phyloP scores from a whole-genome alignment of 2,888 invertebrate species.

The Dendrolimus houi region DNA sequence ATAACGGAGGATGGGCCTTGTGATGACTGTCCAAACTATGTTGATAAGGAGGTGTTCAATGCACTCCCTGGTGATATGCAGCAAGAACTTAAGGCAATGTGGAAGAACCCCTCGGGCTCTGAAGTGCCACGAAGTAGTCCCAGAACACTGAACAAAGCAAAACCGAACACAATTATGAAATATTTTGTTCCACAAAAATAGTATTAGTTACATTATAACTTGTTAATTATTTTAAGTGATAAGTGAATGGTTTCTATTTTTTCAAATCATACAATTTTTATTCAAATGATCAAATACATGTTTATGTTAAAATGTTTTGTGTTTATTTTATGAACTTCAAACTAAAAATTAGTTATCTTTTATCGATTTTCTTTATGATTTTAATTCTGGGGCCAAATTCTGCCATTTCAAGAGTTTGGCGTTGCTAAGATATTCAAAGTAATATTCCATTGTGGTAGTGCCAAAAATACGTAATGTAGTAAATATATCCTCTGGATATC shows the following conservation, averaged over 20 bases:
- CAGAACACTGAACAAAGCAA: slow-evolving; percentile 71
- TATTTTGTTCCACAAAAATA: slow-evolving; percentile 82
- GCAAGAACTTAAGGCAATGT: slow-evolving; percentile 82
- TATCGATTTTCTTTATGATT: too few species aligned
- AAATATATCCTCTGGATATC: too few species aligned
- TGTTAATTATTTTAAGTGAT: slow-evolving; percentile 70
- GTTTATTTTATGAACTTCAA: slow-evolving; percentile 26
- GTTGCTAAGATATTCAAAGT: too few species aligned
- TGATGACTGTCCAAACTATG: slow-evolving; percentile 79
- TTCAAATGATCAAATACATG: slow-evolving; percentile 75
- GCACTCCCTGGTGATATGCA: slow-evolving; percentile 84
- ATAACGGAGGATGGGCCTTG: slow-evolving; percentile 49
- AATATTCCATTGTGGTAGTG: too few species aligned
- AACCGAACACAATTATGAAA: slow-evolving; percentile 79
- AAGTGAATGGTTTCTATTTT: slow-evolving; percentile 77
- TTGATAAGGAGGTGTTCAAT: slow-evolving; percentile 81
- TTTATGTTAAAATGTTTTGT: slow-evolving; percentile 55
- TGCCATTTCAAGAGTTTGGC: too few species aligned
- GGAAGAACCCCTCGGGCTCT: slow-evolving; percentile 72
- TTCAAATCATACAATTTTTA: slow-evolving; percentile 75
- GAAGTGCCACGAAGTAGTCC: slow-evolving; percentile 57
- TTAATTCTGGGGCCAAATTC: too few species aligned
- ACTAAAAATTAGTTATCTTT: too few species aligned
- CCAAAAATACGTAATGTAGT: too few species aligned
- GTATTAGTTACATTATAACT: slow-evolving; percentile 70